Conservation (phyloP, 1,140 invertebrate genomes). For the Drosophila littoralis region DNA sequence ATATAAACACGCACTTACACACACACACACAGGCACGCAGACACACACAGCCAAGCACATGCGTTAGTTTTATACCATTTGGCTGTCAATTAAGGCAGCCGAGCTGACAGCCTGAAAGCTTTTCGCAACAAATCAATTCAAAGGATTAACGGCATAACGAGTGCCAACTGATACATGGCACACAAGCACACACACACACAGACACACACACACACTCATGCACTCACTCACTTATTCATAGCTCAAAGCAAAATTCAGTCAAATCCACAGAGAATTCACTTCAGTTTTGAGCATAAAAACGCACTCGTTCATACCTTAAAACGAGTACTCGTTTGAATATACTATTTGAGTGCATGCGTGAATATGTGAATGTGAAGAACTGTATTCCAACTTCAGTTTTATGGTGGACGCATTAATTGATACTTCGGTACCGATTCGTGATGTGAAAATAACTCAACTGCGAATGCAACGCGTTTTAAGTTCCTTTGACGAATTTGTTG, state of each 20-base stretch:
- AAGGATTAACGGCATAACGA: conserved; percentile 10
- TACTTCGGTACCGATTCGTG: conserved; percentile 13
- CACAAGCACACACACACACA: neutral
- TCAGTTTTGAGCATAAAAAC: neutral
- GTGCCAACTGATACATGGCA: conserved; percentile 1
- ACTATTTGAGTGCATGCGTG: neutral
- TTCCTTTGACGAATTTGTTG: no score
- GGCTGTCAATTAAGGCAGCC: conserved; percentile 20
- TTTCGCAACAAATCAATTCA: conserved; percentile 28
- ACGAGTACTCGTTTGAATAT: no score
- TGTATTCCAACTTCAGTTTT: neutral
- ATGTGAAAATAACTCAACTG: neutral
- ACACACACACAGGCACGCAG: conserved; percentile 16
- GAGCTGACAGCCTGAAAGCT: conserved; percentile 4
- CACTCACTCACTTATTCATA: neutral
- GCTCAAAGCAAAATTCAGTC: neutral
- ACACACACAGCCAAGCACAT: conserved; percentile 6
- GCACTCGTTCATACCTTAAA: conserved; percentile 1
- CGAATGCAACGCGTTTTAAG: neutral
- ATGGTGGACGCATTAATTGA: conserved; percentile 10
- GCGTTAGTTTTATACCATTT: conserved; percentile 14
- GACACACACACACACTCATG: neutral
- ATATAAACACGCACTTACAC: conserved; percentile 19
- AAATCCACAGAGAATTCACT: neutral
- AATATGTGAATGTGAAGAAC: neutral